phyloP scores from a whole-genome alignment of 2,888 invertebrate species.

The Lasioglossum lativentre region DNA sequence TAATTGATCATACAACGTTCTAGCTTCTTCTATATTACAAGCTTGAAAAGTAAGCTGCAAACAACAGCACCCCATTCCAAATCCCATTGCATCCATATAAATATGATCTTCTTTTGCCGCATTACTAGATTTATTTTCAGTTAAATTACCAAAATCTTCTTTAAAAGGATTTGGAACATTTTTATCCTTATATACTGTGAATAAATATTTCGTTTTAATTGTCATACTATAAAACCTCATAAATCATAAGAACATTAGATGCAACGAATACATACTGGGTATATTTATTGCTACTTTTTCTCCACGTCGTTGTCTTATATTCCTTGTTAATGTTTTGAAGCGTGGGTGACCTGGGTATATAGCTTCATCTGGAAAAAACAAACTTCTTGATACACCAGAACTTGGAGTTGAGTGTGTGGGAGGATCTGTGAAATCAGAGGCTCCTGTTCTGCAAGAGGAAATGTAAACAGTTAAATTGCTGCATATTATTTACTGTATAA shows the following conservation, averaged over 20 bases:
- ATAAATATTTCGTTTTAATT: slow-evolving; percentile 45
- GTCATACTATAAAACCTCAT: neutral
- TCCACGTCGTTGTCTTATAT: slow-evolving; percentile 95
- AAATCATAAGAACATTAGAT: neutral
- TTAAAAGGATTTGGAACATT: slow-evolving; percentile 93
- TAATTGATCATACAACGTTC: slow-evolving; percentile 98
- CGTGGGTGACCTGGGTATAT: slow-evolving; percentile 98
- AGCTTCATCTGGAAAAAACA: slow-evolving; percentile 97
- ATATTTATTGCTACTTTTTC: slow-evolving; percentile 98
- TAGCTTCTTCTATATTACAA: slow-evolving; percentile 97
- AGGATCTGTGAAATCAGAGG: slow-evolving; percentile 95
- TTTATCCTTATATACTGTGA: slow-evolving; percentile 93
- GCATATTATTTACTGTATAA: slow-evolving; percentile 2
- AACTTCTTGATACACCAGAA: slow-evolving; percentile 91
- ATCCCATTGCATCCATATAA: slow-evolving; percentile 99
- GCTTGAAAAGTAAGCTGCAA: slow-evolving; percentile 98
- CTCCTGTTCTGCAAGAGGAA: slow-evolving; percentile 90
- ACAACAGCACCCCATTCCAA: slow-evolving; percentile 99
- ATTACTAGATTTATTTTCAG: slow-evolving; percentile 88
- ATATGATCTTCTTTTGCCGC: slow-evolving; percentile 95
- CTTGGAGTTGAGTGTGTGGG: slow-evolving; percentile 89
- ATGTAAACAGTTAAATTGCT: slow-evolving; percentile 17
- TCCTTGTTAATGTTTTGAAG: slow-evolving; percentile 96
- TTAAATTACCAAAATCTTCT: slow-evolving; percentile 86
- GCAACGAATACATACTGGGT: slow-evolving; percentile 90